Base-by-base conservation (phyloP, 2,797 vertebrate species). In the Yasuhikotakia modesta region DNA sequence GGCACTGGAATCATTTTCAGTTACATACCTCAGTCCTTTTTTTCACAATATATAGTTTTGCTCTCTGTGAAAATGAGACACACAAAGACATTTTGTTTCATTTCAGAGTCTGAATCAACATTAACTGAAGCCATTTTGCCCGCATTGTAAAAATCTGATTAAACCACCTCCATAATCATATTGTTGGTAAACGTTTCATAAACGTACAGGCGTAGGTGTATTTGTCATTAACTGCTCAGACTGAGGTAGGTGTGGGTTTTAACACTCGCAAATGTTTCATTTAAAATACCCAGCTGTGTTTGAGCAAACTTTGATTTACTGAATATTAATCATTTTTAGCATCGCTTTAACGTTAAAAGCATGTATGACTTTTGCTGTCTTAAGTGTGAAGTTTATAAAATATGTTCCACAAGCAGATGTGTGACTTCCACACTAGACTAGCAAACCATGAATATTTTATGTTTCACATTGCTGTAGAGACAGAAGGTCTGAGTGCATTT, bases 71-170 rank as follows among this genome's bases (percentile, higher is more conserved):
- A 58, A 30, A 76, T 45, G 1, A 58, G 17, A 58, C 17, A 35
- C 39, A 24, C 35, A 76, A 24, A 68, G n/a, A 46, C 24, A 22
- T 60, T 76, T 76, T 76, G 24, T 67, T 68, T 43, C 13, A 52
- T 48, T 76, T 67, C 12, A 67, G 32, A 32, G 24, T 21, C 1
- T 24, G 35, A 57, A 58, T 19, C 30, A n/a, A 6, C 52, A 52
- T 35, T 66, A 43, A 66, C 8, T 30, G 8, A 55, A 30, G 19
- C 24, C 27, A 32, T 57, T 66, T 48, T 39, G 57, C 24, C n/a
- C 21, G 61, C 11, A 66, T 27, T 74, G 21, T 74, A 14, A n/a
- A 43, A 39, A 10, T 68, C 5, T 22, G 8, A 21, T 68, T 45
- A 24, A 65, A 39, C 61, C n/a, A 67, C 16, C 27, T 17, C 13